phyloP scores from a whole-genome alignment of 2,797 vertebrate genomes.

The Chiloscyllium punctatum region DNA sequence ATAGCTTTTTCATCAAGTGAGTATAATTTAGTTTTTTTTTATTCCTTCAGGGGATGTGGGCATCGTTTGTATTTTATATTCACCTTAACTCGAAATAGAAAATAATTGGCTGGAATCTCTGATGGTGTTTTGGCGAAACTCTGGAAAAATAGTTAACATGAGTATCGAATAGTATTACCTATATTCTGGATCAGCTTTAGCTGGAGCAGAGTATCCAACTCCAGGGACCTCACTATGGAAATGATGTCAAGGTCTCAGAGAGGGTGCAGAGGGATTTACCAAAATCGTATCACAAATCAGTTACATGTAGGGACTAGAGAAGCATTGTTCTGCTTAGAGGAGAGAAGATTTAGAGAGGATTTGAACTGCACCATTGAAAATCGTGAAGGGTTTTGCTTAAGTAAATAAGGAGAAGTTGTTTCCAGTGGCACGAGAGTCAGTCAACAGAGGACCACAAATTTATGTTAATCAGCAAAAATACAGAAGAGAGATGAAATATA shows the following conservation, averaged over 20 bases:
- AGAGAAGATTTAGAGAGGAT: not conserved
- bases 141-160: not conserved
- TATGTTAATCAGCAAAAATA: not conserved
- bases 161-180: not conserved
- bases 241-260: not conserved
- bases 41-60: not conserved
- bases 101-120: not conserved
- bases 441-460: not conserved
- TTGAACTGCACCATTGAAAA: not conserved
- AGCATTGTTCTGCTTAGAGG: not conserved
- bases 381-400: not conserved
- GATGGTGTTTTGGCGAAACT: not conserved
- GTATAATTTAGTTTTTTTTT: constrained; percentile 46
- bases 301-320: not conserved
- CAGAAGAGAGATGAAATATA: not conserved
- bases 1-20: constrained; percentile 80
- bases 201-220: not conserved
- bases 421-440: not conserved
- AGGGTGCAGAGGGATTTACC: not conserved
- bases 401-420: not conserved
- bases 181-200: not conserved
- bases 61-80: constrained; percentile 18
- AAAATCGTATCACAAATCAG: not conserved
- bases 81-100: not conserved
- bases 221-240: not conserved